These are phyloP conservation scores for Thymelicus sylvestris DNA, from an alignment of 2,888 invertebrate genomes.

Conservation along the genomic window DNA sequence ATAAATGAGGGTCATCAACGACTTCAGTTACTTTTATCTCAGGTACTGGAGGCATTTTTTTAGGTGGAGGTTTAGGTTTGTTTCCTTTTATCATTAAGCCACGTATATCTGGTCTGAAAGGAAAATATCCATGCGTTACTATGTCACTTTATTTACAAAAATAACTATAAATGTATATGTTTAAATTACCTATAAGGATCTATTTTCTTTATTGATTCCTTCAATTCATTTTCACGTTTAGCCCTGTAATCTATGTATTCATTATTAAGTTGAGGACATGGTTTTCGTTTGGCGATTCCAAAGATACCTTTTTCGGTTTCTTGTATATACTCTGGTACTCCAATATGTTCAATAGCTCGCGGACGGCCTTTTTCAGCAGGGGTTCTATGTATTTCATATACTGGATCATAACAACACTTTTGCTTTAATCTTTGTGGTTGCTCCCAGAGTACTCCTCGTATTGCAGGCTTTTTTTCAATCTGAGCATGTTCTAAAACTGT, in stretches of 20 bases:
- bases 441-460: slow-evolving; percentile 65
- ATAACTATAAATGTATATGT: neutral
- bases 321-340: slow-evolving; percentile 64
- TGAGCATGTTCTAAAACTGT: slow-evolving; percentile 67
- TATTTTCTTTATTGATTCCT: slow-evolving; percentile 59
- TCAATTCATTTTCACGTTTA: slow-evolving; percentile 59
- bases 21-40: slow-evolving; percentile 50
- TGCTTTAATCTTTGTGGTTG: slow-evolving; percentile 64
- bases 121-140: slow-evolving; percentile 23
- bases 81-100: slow-evolving; percentile 64
- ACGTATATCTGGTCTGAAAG: slow-evolving; percentile 62
- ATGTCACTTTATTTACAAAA: neutral
- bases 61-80: slow-evolving; percentile 58
- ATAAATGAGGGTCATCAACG: slow-evolving; percentile 37
- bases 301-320: slow-evolving; percentile 62
- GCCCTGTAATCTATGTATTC: slow-evolving; percentile 60
- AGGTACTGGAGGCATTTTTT: slow-evolving; percentile 57
- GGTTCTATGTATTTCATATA: slow-evolving; percentile 68
- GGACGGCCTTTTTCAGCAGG: slow-evolving; percentile 64
- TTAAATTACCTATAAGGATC: slow-evolving; percentile 66
- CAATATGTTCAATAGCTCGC: slow-evolving; percentile 63
- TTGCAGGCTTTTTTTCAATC: slow-evolving; percentile 54
- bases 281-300: slow-evolving; percentile 54
- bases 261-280: slow-evolving; percentile 53
- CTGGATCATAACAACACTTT: slow-evolving; percentile 60